phyloP scores from a whole-genome alignment of 2,113 vertebrate species.

The Sinocyclocheilus anophthalmus region DNA sequence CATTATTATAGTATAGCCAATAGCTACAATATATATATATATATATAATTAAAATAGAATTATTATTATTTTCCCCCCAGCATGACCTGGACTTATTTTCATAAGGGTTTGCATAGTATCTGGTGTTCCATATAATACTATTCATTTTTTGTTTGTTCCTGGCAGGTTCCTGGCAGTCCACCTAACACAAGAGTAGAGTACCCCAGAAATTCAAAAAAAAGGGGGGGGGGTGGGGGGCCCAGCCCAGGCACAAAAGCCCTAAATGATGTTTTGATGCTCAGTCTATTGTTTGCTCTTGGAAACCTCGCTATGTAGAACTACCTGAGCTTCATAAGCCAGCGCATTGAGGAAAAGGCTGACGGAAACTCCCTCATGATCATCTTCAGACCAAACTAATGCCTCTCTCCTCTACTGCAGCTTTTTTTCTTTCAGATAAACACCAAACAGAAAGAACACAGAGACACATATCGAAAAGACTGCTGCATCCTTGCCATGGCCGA shows the following conservation, averaged over 20 bases:
- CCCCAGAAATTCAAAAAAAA: not conserved
- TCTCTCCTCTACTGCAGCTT: conserved; percentile 51
- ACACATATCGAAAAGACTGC: conserved; percentile 26
- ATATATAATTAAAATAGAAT: too few species aligned
- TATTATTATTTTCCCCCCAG: too few species aligned
- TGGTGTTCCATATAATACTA: not conserved
- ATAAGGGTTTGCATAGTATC: not conserved
- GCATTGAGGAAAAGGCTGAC: conserved; percentile 30
- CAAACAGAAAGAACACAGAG: conserved; percentile 18
- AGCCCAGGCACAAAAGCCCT: not conserved
- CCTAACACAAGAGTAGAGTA: not conserved
- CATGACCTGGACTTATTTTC: not conserved
- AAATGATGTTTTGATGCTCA: not conserved
- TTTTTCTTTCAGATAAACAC: conserved; percentile 31
- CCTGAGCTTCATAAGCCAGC: conserved; percentile 3
- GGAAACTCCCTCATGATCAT: conserved; percentile 7
- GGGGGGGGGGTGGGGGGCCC: too few species aligned
- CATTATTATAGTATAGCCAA: too few species aligned
- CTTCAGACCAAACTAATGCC: conserved; percentile 28
- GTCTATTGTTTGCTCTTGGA: conserved; percentile 11
- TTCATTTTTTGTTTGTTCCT: not conserved
- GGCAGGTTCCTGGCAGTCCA: conserved; percentile 20
- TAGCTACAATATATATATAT: too few species aligned
- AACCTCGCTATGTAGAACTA: conserved; percentile 22
- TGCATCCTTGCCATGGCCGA: not conserved